A percentile compares a stretch with the other conserved stretches of the same genome.
Evolutionary conservation across 2,888 invertebrate genomes (phyloP).

Genomic region (Amorpha juglandis): DNA sequence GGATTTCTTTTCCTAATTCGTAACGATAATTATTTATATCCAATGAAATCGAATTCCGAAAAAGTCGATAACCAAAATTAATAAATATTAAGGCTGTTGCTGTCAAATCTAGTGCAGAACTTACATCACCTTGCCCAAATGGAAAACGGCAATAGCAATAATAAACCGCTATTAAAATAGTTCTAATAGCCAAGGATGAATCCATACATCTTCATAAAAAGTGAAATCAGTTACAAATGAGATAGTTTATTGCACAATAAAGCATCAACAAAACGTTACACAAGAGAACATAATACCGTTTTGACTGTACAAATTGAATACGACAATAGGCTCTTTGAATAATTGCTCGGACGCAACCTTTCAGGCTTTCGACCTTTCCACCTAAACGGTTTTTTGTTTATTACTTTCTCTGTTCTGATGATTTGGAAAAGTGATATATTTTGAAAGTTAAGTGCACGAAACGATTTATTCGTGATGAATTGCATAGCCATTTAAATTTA

Average conservation of each 20-base stretch:
- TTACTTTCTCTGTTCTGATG: slow-evolving; percentile 62
- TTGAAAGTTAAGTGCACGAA: slow-evolving; percentile 11
- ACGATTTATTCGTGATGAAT: slow-evolving; percentile 11
- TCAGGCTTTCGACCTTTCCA: slow-evolving; percentile 56
- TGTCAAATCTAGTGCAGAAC: not conserved
- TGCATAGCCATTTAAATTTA: not conserved
- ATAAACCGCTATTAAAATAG: slow-evolving; percentile 8
- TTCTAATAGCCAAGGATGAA: slow-evolving; percentile 23
- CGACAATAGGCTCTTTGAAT: slow-evolving; percentile 53
- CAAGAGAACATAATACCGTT: slow-evolving; percentile 26
- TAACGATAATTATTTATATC: not conserved
- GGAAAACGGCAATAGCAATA: slow-evolving; percentile 8
- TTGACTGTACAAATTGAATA: slow-evolving; percentile 52
- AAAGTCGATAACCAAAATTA: not conserved
- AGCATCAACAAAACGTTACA: slow-evolving; percentile 25
- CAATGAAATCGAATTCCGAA: not conserved
- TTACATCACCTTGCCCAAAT: slow-evolving; percentile 7
- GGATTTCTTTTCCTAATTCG: not conserved
- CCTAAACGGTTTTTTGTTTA: slow-evolving; percentile 50
- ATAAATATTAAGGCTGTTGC: not conserved
- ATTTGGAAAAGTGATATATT: slow-evolving; percentile 50
- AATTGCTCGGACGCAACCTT: slow-evolving; percentile 53
- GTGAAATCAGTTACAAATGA: slow-evolving; percentile 28
- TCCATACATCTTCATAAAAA: slow-evolving; percentile 30
- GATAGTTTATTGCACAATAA: slow-evolving; percentile 25